Conservation (phyloP, 2,113 vertebrate genomes). For the Meles meles region DNA sequence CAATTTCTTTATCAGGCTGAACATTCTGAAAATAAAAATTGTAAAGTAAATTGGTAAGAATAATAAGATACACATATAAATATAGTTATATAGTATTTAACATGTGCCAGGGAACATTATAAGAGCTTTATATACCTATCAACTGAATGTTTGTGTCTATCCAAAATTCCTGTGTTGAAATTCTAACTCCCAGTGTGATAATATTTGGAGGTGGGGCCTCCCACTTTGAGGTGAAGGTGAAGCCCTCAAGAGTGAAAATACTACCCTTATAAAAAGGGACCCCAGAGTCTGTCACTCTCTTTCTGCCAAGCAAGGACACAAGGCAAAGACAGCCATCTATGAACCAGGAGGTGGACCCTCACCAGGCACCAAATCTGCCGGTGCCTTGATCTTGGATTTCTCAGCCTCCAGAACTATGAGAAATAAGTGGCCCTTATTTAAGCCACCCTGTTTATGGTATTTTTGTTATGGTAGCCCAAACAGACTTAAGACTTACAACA, state of each 20-base stretch:
- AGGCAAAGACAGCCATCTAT: neutral
- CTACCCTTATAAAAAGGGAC: neutral
- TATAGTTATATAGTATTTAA: neutral
- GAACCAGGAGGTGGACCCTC: neutral
- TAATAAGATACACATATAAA: neutral
- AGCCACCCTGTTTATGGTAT: neutral
- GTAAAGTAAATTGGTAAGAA: neutral
- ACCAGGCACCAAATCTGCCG: neutral
- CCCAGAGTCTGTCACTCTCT: neutral
- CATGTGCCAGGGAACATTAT: neutral
- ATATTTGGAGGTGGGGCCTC: neutral
- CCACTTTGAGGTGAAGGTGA: too few species aligned
- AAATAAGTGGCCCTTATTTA: neutral
- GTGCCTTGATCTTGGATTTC: neutral
- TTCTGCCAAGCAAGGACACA: neutral
- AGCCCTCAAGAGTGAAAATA: neutral
- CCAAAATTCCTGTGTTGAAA: neutral
- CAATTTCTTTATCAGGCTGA: constrained; percentile 86
- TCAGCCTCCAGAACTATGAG: neutral
- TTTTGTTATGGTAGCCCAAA: neutral
- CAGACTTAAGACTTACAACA: neutral
- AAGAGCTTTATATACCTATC: neutral
- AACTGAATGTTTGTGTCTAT: neutral
- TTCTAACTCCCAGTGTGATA: neutral
- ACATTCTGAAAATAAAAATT: constrained; percentile 78